Conservation (phyloP, 2,888 invertebrate genomes). For the Stenotaenia linearis region DNA sequence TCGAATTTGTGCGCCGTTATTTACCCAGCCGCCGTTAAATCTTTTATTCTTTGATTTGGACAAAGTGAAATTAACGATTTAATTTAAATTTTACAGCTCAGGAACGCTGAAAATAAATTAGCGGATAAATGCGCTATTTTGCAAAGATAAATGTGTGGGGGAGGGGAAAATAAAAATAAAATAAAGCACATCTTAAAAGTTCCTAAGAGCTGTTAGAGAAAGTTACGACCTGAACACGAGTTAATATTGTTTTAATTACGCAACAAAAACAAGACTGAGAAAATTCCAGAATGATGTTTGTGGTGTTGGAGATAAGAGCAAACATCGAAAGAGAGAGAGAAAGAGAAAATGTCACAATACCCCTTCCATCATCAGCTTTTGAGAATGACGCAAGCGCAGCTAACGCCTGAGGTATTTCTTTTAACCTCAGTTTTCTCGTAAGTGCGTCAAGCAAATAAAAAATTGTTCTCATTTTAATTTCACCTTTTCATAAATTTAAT, state of each 20-base stretch:
- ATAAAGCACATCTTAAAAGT: neutral
- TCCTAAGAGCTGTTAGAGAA: neutral
- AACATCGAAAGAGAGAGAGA: neutral
- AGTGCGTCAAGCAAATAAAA: neutral
- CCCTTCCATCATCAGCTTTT: slow-evolving; percentile 5
- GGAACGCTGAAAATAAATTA: too few relatives aligned
- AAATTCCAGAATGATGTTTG: slow-evolving; percentile 13
- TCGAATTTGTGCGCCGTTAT: neutral
- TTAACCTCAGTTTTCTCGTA: neutral
- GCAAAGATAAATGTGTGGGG: neutral
- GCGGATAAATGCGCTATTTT: neutral
- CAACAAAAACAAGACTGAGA: neutral
- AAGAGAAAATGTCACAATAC: neutral
- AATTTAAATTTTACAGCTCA: too few relatives aligned
- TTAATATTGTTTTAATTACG: slow-evolving; percentile 10
- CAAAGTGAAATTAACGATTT: too few relatives aligned
- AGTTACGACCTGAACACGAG: neutral
- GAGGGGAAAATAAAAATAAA: neutral
- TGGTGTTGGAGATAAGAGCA: slow-evolving; percentile 12
- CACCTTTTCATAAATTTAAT: neutral
- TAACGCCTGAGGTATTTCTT: neutral
- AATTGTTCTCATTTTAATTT: neutral
- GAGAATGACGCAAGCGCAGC: neutral
- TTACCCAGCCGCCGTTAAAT: neutral
- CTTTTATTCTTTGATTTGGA: too few relatives aligned